A percentile compares a stretch with the other conserved stretches of the same genome.
Evolutionary conservation across 2,797 vertebrate species (phyloP).

Genomic region (Acropternis orthonyx): DNA sequence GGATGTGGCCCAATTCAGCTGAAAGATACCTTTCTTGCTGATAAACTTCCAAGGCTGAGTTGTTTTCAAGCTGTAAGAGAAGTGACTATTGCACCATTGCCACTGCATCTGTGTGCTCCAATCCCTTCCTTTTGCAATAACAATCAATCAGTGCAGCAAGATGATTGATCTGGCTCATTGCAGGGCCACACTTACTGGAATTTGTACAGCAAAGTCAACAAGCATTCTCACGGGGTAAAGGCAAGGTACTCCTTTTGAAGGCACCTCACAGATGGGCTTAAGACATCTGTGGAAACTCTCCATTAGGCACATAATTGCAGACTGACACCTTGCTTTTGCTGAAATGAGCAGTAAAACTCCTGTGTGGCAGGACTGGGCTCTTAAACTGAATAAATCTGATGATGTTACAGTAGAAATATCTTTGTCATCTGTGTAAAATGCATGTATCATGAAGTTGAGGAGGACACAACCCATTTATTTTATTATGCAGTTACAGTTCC

Average conservation of each 20-base stretch:
- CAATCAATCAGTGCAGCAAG: not conserved
- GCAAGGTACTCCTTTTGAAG: not conserved
- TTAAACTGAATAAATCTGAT: not conserved
- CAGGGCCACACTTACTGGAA: not conserved
- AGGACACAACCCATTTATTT: not conserved
- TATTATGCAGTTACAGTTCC: not conserved
- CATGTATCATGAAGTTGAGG: not conserved
- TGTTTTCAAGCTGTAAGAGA: not conserved
- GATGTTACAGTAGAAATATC: not conserved
- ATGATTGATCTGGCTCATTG: not conserved
- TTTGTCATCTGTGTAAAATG: not conserved
- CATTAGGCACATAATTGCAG: not conserved
- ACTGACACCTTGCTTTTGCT: not conserved
- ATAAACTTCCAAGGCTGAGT: not conserved
- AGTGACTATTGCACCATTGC: not conserved
- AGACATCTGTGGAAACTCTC: not conserved
- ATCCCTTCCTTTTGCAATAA: not conserved
- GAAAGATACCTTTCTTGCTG: not conserved
- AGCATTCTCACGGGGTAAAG: not conserved
- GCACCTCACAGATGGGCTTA: not conserved
- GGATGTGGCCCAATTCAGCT: not conserved
- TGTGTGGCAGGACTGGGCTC: not conserved
- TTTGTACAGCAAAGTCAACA: not conserved
- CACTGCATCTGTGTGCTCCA: not conserved
- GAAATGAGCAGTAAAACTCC: not conserved